Evolutionary conservation across 2,113 vertebrate species (phyloP).

Genomic region (Accipiter cooperii): DNA sequence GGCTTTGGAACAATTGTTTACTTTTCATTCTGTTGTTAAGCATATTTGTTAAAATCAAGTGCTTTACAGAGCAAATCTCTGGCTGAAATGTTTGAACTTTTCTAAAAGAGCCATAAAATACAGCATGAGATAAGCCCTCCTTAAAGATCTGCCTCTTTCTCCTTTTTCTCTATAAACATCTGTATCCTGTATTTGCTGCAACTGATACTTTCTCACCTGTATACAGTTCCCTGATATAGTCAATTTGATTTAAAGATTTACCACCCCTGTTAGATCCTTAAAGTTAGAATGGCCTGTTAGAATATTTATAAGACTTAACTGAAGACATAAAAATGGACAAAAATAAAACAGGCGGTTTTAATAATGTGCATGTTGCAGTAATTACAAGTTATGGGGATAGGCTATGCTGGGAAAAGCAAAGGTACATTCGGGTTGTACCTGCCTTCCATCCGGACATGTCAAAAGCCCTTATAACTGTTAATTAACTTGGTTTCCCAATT

Average conservation of each 20-base stretch:
- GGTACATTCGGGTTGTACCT: background rate
- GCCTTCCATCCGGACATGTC: background rate
- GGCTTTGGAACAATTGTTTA: background rate
- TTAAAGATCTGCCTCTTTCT: background rate
- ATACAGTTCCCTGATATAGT: slow-evolving; percentile 1
- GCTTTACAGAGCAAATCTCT: background rate
- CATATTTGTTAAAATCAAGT: background rate
- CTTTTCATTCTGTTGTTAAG: background rate
- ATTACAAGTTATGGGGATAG: background rate
- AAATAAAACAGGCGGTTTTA: background rate
- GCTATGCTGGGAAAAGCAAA: background rate
- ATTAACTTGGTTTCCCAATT: background rate
- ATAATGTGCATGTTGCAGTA: background rate
- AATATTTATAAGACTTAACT: slow-evolving; percentile 43
- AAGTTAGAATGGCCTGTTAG: background rate
- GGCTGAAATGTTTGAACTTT: background rate
- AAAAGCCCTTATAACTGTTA: background rate
- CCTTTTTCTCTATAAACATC: slow-evolving; percentile 9
- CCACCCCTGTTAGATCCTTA: background rate
- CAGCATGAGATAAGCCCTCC: too few relatives aligned
- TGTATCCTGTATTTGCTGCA: slow-evolving; percentile 24
- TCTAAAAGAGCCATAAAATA: background rate
- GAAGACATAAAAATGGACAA: slow-evolving; percentile 4
- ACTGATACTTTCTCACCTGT: slow-evolving; percentile 25
- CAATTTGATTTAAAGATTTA: slow-evolving; percentile 43